These are phyloP conservation scores for Cheilosia grossa DNA, from an alignment of 2,888 invertebrate species.

Conservation along the genomic window DNA sequence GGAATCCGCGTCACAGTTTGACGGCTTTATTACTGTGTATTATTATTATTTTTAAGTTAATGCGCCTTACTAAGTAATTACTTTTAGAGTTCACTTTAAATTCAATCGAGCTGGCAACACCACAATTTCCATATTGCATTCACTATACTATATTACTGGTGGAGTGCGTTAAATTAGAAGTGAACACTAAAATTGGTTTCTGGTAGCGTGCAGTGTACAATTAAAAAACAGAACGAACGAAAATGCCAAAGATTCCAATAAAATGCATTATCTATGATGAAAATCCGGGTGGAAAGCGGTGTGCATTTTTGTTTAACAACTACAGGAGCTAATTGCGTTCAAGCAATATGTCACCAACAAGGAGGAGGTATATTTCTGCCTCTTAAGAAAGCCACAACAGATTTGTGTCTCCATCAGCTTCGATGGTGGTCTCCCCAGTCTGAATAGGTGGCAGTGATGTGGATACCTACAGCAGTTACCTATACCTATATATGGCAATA, in stretches of 20 bases:
- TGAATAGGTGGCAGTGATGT: too few relatives aligned
- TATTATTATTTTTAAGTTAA: slow-evolving; percentile 12
- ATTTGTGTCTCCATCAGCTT: slow-evolving; percentile 3
- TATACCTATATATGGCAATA: background rate
- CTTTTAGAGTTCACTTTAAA: too few relatives aligned
- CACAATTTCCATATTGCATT: too few relatives aligned
- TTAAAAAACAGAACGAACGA: background rate
- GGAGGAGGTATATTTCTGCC: background rate
- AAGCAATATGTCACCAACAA: background rate
- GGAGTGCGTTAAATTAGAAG: background rate
- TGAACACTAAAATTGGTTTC: background rate
- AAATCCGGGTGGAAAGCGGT: background rate
- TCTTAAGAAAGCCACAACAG: background rate
- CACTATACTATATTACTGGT: too few relatives aligned
- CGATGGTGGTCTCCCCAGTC: slow-evolving; percentile 12
- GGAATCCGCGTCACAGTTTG: slow-evolving; percentile 18
- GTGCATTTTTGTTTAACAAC: background rate
- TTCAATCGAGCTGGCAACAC: too few relatives aligned
- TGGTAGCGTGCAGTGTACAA: background rate
- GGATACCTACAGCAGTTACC: too few relatives aligned
- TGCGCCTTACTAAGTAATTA: background rate
- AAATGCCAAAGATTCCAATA: slow-evolving; percentile 66
- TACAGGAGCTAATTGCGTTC: background rate
- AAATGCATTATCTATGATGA: slow-evolving; percentile 9
- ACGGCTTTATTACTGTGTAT: slow-evolving; percentile 27